phyloP scores from a whole-genome alignment of 2,113 vertebrate species.

The Ciconia boyciana region DNA sequence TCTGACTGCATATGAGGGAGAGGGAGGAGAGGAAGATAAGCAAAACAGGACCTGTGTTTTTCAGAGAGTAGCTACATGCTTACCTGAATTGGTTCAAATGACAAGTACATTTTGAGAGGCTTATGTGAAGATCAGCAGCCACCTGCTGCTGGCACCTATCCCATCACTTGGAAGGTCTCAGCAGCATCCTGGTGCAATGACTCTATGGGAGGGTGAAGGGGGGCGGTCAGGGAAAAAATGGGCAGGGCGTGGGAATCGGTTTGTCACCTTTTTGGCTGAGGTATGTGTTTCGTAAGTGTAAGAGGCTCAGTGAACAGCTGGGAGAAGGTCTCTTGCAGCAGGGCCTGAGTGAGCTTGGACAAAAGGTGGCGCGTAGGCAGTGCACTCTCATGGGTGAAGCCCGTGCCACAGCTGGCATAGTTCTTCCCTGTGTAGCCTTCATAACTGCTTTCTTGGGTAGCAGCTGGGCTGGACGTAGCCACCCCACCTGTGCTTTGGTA shows the following conservation, averaged over 20 bases:
- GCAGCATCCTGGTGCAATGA: not conserved
- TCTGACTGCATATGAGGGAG: fast-evolving
- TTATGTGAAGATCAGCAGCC: not conserved
- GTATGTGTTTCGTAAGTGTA: not conserved
- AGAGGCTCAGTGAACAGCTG: not conserved
- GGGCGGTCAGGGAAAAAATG: not conserved
- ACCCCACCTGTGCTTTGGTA: not conserved
- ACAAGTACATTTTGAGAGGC: not conserved
- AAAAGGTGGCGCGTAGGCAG: not conserved
- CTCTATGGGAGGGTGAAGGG: not conserved
- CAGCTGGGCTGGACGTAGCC: not conserved
- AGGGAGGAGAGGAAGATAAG: not conserved
- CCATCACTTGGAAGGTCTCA: not conserved
- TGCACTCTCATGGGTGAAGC: fast-evolving
- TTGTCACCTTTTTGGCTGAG: not conserved
- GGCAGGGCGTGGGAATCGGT: not conserved
- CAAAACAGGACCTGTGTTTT: not conserved
- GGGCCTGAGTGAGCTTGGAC: not conserved
- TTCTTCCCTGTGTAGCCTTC: not conserved
- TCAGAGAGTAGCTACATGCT: not conserved
- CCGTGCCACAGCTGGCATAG: not conserved
- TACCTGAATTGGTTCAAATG: not conserved
- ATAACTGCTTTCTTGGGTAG: not conserved
- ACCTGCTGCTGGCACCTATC: not conserved
- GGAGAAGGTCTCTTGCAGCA: not conserved